These are phyloP conservation scores for Nomada ruficornis DNA, from an alignment of 2,888 invertebrate genomes.

Conservation along the genomic window DNA sequence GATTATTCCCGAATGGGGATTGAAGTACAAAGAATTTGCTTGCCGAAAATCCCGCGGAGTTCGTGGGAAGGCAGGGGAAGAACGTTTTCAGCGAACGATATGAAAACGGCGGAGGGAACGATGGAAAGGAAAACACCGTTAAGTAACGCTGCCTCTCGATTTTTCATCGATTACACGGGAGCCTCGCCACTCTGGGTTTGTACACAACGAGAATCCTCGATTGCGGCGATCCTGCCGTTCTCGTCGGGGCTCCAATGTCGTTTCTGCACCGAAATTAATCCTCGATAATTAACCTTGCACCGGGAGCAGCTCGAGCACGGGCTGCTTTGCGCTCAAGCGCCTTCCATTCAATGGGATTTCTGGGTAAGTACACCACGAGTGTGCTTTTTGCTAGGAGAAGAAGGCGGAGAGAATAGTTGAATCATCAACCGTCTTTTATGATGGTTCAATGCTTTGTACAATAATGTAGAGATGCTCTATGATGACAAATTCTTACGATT, in stretches of 20 bases:
- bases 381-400: not conserved
- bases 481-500: no score
- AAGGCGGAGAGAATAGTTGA: not conserved
- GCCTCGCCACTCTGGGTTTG: slow-evolving; percentile 15
- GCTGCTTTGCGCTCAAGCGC: slow-evolving; percentile 16
- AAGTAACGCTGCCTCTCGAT: slow-evolving; percentile 52
- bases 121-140: slow-evolving; percentile 41
- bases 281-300: slow-evolving; percentile 58
- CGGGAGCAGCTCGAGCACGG: slow-evolving; percentile 11
- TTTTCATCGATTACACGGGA: slow-evolving; percentile 24
- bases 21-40: slow-evolving; percentile 6
- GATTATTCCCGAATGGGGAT: slow-evolving; percentile 23
- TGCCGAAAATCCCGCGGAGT: not conserved
- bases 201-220: slow-evolving; percentile 29
- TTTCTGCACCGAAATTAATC: slow-evolving; percentile 50
- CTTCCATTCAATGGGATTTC: slow-evolving; percentile 33
- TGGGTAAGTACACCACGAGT: not conserved
- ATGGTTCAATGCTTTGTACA: no score
- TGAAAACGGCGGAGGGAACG: slow-evolving; percentile 10
- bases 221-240: slow-evolving; percentile 34
- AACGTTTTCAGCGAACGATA: slow-evolving; percentile 8
- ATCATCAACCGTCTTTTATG: not conserved
- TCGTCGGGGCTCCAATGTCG: slow-evolving; percentile 6
- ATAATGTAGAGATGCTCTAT: no score
- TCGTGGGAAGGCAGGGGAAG: not conserved